These are phyloP conservation scores for Phalacrocorax carbo DNA, from an alignment of 2,113 vertebrate genomes.

Conservation along the genomic window DNA sequence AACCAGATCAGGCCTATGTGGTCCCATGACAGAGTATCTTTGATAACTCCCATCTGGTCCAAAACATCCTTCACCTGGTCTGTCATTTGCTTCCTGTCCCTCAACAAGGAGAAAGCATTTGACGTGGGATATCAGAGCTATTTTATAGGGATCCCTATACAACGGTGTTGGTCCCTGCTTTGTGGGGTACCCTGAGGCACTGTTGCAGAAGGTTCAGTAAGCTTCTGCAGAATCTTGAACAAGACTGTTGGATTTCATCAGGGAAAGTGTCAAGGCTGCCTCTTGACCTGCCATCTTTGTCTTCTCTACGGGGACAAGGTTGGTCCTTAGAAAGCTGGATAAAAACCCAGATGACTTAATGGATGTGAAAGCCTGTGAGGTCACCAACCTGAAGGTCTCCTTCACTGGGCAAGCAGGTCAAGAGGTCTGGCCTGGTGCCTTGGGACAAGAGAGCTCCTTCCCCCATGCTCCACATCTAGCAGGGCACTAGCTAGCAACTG, in stretches of 20 bases:
- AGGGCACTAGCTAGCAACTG: background rate
- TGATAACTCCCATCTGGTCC: background rate
- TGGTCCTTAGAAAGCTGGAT: background rate
- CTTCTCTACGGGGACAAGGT: background rate
- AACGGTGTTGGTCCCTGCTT: background rate
- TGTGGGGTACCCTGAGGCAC: background rate
- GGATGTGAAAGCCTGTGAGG: background rate
- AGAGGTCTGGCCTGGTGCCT: background rate
- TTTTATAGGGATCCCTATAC: background rate
- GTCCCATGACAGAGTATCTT: background rate
- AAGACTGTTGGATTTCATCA: background rate
- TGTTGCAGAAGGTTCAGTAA: background rate
- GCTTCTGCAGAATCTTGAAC: background rate
- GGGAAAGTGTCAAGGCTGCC: background rate
- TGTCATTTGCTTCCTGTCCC: background rate
- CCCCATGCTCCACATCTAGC: background rate
- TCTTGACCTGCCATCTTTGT: background rate
- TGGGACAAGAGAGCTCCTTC: background rate
- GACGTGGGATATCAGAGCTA: background rate
- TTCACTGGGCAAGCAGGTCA: background rate
- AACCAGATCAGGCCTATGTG: background rate
- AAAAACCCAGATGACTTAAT: background rate
- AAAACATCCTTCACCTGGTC: background rate
- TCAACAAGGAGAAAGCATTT: background rate
- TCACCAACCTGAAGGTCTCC: background rate